Evolutionary conservation across 2,113 vertebrate species (phyloP), one percentile per base, ranked within the genome.

Genomic region (Coryphaenoides rupestris): DNA sequence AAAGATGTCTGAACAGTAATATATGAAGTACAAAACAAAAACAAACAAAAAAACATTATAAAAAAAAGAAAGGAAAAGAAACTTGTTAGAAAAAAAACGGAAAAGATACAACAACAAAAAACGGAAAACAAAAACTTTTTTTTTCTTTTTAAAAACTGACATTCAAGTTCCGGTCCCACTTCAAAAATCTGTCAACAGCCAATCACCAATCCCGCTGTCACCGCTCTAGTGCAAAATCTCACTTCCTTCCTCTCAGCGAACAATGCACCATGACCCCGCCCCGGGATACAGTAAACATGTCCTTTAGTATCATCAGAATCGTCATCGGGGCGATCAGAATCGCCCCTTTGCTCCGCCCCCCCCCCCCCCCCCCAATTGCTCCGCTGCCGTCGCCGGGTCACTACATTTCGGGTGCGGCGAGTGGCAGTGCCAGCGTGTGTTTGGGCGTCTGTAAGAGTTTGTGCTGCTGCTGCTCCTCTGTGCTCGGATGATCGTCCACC

Each of bases 381-480:
- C n/a, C 52, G 52, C 52, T 19, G 16, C n/a, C 68, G 55, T 66
- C 33, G 62, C 69, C 5, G 14, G 7, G 19, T 58, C 55, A 40
- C 85, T 82, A 89, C 86, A 89, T 87, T 66, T 89, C 87, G 14
- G 87, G 87, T 33, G 87, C 83, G 0, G 83, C 84, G 2, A 86
- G 83, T 2, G 84, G 73, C 19, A 88, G 80, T 57, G 79, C 80
- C 0, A 73, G 62, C 2, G 76, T 81, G 76, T 82, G 87, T 84
- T 89, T 87, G 5, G 86, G 79, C 83, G 86, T 86, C 77, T 86
- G 87, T 85, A 84, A 78, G 65, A 86, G 86, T 82, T 87, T 86
- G 75, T 78, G 79, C 13, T 7, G 9, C 89, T 78, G 79, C 13
- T 7, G 9, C 89, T 94, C 95, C 93, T 95, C 94, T 92, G 90